phyloP scores from a whole-genome alignment of 2,113 vertebrate genomes.

The Poeciliopsis turrubarensis region DNA sequence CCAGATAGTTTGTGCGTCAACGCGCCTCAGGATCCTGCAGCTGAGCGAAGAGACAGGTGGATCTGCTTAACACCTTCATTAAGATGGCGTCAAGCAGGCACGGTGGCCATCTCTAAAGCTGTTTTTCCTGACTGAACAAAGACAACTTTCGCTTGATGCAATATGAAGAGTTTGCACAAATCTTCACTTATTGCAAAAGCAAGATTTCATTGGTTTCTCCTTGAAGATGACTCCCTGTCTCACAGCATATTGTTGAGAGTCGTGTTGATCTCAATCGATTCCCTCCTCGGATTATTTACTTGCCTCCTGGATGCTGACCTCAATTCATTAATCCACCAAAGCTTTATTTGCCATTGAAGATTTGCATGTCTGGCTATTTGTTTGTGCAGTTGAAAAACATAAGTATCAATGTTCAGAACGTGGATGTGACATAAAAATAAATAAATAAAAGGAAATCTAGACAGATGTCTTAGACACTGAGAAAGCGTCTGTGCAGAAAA shows the following conservation, averaged over 20 bases:
- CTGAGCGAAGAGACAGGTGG: not conserved
- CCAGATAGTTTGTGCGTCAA: conserved; percentile 6
- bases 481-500: no score
- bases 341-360: not conserved
- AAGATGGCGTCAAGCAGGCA: not conserved
- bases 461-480: no score
- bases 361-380: not conserved
- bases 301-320: conserved; percentile 1
- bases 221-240: not conserved
- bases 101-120: not conserved
- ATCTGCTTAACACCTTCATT: not conserved
- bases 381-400: not conserved
- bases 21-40: not conserved
- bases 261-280: not conserved
- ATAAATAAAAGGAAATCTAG: not conserved
- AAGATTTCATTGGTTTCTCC: not conserved
- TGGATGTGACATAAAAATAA: not conserved
- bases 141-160: not conserved
- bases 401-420: not conserved
- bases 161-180: no score
- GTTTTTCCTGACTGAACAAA: not conserved
- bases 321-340: not conserved
- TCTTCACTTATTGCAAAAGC: no score
- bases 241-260: not conserved
- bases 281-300: not conserved